These are phyloP conservation scores for Drosophila sturtevanti DNA, from an alignment of 1,140 invertebrate species.

Conservation along the genomic window DNA sequence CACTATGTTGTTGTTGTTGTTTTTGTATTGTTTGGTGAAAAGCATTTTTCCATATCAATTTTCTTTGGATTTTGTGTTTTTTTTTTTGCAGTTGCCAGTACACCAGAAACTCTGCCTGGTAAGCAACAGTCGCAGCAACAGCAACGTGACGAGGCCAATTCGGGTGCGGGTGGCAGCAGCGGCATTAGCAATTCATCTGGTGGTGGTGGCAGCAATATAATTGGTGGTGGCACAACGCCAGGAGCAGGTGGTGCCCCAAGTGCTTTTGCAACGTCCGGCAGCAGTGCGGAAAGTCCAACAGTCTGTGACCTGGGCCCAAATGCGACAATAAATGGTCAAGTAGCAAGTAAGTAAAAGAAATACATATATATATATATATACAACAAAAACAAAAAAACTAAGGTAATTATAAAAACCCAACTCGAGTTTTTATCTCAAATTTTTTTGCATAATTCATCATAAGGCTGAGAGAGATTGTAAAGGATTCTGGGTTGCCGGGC, in stretches of 20 bases:
- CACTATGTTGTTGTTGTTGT: not conserved
- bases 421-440: not conserved
- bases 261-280: constrained; percentile 39
- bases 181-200: constrained; percentile 8
- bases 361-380: no score
- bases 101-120: constrained; percentile 84
- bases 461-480: not conserved
- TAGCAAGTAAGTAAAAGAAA: constrained; percentile 84
- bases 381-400: not conserved
- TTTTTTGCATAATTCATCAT: constrained; percentile 50
- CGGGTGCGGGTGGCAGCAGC: constrained; percentile 14
- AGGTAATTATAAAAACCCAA: not conserved
- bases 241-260: constrained; percentile 29
- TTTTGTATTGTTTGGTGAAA: constrained; percentile 20
- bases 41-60: constrained; percentile 27
- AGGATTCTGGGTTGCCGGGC: not conserved
- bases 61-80: no score
- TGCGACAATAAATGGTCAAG: constrained; percentile 85
- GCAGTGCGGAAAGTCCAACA: constrained; percentile 54
- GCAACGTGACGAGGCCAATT: constrained; percentile 74
- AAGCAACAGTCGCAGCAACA: constrained; percentile 52
- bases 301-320: constrained; percentile 54
- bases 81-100: constrained; percentile 85
- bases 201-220: constrained; percentile 13
- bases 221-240: constrained; percentile 34